Evolutionary conservation across 1,140 invertebrate species (phyloP).

Genomic region (Maconellicoccus hirsutus): DNA sequence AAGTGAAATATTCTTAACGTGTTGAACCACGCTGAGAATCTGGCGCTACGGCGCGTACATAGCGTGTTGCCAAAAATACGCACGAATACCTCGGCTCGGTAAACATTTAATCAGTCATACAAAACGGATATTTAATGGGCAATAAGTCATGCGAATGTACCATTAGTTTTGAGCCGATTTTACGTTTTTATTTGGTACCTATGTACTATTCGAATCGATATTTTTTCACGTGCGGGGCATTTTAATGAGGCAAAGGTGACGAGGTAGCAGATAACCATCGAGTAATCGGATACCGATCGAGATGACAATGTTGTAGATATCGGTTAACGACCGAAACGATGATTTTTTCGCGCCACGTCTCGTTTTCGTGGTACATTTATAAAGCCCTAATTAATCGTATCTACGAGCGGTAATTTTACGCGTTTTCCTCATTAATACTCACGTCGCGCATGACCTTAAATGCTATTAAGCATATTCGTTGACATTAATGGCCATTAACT

Average conservation of each 20-base stretch:
- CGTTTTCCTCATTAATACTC: neutral
- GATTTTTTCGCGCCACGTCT: too few species aligned
- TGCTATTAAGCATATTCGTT: neutral
- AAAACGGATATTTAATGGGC: conserved; percentile 20
- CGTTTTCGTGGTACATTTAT: too few species aligned
- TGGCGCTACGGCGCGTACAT: neutral
- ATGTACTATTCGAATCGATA: neutral
- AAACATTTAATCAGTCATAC: conserved; percentile 21
- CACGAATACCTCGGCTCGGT: conserved; percentile 2
- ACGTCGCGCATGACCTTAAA: conserved; percentile 2
- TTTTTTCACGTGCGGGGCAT: too few species aligned
- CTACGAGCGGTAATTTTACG: too few species aligned
- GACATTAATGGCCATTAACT: neutral
- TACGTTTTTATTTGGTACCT: neutral
- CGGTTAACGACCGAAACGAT: neutral
- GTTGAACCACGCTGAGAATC: conserved; percentile 14
- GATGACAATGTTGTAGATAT: neutral
- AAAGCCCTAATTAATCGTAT: too few species aligned
- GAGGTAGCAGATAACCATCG: neutral
- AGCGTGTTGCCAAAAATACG: conserved; percentile 16
- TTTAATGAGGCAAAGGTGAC: too few species aligned
- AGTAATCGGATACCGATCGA: neutral
- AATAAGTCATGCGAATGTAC: conserved; percentile 19
- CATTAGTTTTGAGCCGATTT: neutral
- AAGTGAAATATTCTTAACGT: neutral